Conservation (phyloP, 2,888 invertebrate species). For the Eugnorisma glareosa region DNA sequence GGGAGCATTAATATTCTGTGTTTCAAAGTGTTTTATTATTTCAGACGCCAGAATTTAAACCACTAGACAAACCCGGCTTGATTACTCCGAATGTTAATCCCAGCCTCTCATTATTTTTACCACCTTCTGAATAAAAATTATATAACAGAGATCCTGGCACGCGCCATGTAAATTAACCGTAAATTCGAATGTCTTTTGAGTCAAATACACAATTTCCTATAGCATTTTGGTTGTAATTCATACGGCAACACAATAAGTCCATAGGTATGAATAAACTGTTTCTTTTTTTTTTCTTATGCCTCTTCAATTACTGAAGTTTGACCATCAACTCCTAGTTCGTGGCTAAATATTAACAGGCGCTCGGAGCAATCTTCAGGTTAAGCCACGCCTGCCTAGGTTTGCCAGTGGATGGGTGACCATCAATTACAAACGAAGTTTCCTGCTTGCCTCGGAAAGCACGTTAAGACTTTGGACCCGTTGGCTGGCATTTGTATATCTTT, state of each 20-base stretch:
- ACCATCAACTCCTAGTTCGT: not conserved
- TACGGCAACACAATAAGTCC: not conserved
- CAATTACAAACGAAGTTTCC: too few relatives aligned
- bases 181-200: not conserved
- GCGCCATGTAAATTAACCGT: not conserved
- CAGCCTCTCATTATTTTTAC: slow-evolving; percentile 35
- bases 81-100: not conserved
- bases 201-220: not conserved
- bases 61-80: not conserved
- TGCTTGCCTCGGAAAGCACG: too few relatives aligned
- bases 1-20: not conserved
- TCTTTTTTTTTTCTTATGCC: not conserved
- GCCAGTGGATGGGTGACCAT: too few relatives aligned
- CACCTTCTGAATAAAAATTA: not conserved
- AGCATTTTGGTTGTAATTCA: not conserved
- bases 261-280: not conserved
- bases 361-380: too few relatives aligned
- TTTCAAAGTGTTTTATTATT: slow-evolving; percentile 10
- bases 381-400: too few relatives aligned
- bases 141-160: not conserved
- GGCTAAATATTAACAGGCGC: too few relatives aligned
- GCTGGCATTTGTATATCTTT: too few relatives aligned
- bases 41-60: not conserved
- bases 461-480: too few relatives aligned
- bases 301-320: not conserved